These are phyloP conservation scores for Drosophila barbarae DNA, from an alignment of 2,888 invertebrate genomes.

Conservation along the genomic window DNA sequence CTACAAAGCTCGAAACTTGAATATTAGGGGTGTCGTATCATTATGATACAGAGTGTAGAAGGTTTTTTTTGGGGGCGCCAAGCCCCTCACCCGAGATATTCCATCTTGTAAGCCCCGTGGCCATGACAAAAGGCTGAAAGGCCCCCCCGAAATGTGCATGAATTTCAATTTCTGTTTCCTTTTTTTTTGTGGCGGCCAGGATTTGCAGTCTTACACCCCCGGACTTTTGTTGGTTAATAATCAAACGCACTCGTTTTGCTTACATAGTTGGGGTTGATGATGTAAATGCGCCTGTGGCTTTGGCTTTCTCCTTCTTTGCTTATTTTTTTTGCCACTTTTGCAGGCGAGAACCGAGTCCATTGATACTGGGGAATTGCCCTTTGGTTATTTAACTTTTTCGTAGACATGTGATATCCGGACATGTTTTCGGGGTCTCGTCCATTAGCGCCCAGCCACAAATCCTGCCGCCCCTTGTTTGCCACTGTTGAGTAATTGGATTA, in stretches of 20 bases:
- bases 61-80: slow-evolving; percentile 15
- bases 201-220: slow-evolving; percentile 51
- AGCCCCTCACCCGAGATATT: slow-evolving; percentile 19
- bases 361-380: slow-evolving; percentile 63
- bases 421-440: slow-evolving; percentile 43
- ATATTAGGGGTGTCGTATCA: too few species aligned
- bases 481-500: slow-evolving; percentile 76
- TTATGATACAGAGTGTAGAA: too few species aligned
- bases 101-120: slow-evolving; percentile 36
- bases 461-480: slow-evolving; percentile 62
- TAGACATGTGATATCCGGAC: slow-evolving; percentile 62
- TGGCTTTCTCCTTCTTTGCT: neutral
- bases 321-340: slow-evolving; percentile 5
- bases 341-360: slow-evolving; percentile 19
- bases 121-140: slow-evolving; percentile 17
- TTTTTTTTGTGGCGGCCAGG: slow-evolving; percentile 28
- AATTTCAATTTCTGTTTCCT: slow-evolving; percentile 62
- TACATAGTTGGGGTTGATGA: slow-evolving; percentile 39
- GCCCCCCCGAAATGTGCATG: slow-evolving; percentile 55
- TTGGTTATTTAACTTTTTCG: slow-evolving; percentile 70
- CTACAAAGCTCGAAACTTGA: too few species aligned
- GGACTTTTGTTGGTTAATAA: slow-evolving; percentile 55
- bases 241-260: slow-evolving; percentile 54
- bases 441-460: slow-evolving; percentile 52
- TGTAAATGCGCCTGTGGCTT: slow-evolving; percentile 35